A percentile compares a stretch with the other conserved stretches of the same genome.
phyloP scores from a whole-genome alignment of 2,888 invertebrate species.

The Acheta domesticus region DNA sequence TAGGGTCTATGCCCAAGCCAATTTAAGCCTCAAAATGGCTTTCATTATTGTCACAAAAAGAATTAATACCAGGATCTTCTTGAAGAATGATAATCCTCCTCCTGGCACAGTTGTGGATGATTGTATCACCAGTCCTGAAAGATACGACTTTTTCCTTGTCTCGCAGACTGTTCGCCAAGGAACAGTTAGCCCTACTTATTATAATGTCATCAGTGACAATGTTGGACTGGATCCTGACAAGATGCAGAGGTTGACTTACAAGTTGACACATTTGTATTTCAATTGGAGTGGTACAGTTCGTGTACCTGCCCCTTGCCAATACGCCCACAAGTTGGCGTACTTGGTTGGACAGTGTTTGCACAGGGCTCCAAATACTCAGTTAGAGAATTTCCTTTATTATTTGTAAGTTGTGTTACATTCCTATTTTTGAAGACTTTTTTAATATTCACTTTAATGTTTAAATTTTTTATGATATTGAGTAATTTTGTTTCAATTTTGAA shows the following conservation, averaged over 20 bases:
- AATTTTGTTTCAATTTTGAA: no score
- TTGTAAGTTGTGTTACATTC: slow-evolving; percentile 47
- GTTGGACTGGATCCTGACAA: slow-evolving; percentile 66
- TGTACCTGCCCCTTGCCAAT: slow-evolving; percentile 91
- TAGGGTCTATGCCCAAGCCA: slow-evolving; percentile 51
- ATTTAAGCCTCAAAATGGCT: slow-evolving; percentile 53
- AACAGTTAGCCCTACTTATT: slow-evolving; percentile 85
- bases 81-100: slow-evolving; percentile 59
- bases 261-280: slow-evolving; percentile 83
- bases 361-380: slow-evolving; percentile 56
- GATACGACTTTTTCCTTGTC: slow-evolving; percentile 87
- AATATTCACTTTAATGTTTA: no score
- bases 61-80: slow-evolving; percentile 74
- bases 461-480: no score
- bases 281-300: slow-evolving; percentile 81
- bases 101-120: slow-evolving; percentile 88
- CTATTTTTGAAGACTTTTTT: no score
- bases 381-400: slow-evolving; percentile 66
- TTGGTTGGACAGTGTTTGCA: slow-evolving; percentile 79
- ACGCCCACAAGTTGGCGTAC: slow-evolving; percentile 91
- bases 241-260: slow-evolving; percentile 80
- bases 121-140: slow-evolving; percentile 70
- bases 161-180: slow-evolving; percentile 84
- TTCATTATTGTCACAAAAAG: slow-evolving; percentile 88
- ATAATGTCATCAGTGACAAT: slow-evolving; percentile 77